These are phyloP conservation scores for Dysidea cf. avara DNA, from an alignment of 37 sponge, comb jelly and placozoan species.

Conservation along the genomic window DNA sequence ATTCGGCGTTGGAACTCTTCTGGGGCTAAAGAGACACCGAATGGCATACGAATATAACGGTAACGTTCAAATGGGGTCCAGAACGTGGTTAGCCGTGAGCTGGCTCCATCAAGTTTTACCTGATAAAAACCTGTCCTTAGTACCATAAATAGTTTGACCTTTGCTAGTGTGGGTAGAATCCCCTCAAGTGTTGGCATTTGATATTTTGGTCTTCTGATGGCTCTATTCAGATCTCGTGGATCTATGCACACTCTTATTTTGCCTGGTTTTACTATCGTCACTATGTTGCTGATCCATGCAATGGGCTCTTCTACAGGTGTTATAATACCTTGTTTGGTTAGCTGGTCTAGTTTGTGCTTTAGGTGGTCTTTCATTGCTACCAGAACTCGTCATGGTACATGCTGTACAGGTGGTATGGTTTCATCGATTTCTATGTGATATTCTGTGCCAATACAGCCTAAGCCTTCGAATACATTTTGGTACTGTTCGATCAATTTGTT, in stretches of 20 bases:
- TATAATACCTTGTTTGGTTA: too few species aligned
- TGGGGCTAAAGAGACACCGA: constrained; percentile 27
- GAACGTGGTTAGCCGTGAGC: constrained; percentile 27
- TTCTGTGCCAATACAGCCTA: not conserved
- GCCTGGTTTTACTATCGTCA: too few species aligned
- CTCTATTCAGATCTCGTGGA: constrained; percentile 40
- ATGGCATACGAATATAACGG: constrained; percentile 6
- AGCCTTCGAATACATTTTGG: constrained; percentile 2
- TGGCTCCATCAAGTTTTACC: constrained; percentile 2
- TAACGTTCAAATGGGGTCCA: constrained; percentile 18
- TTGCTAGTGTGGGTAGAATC: constrained; percentile 7
- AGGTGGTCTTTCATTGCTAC: too few species aligned
- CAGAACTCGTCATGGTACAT: too few species aligned
- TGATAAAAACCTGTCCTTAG: constrained; percentile 20
- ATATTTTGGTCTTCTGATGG: too few species aligned
- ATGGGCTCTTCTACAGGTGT: constrained; percentile 42
- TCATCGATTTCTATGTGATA: constrained; percentile 18
- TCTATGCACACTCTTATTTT: constrained; percentile 47
- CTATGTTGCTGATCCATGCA: too few species aligned
- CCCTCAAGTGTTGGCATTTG: constrained; percentile 35
- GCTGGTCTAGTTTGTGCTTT: too few species aligned
- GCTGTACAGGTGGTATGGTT: constrained; percentile 13
- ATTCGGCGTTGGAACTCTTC: constrained; percentile 25
- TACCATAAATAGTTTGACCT: constrained; percentile 10
- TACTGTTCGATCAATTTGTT: too few species aligned